Conservation (phyloP, 2,113 vertebrate genomes). For the Corydoras sp. region DNA sequence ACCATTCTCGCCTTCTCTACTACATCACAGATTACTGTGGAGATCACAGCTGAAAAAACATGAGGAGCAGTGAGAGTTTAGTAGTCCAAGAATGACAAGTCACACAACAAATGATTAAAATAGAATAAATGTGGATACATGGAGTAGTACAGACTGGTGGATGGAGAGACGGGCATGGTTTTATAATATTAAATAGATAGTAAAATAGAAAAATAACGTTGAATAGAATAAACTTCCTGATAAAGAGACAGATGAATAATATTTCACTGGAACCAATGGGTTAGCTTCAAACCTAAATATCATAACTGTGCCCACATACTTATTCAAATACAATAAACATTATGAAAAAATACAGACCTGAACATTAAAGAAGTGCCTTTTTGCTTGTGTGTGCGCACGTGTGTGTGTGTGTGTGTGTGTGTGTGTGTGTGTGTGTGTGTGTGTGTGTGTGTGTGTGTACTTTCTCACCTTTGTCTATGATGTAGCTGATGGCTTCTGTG, state of each 20-base stretch:
- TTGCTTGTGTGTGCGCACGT: slow-evolving; percentile 3
- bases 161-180: too few relatives aligned
- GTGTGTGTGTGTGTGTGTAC: not conserved
- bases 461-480: slow-evolving; percentile 82
- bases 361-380: too few relatives aligned
- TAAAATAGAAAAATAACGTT: too few relatives aligned
- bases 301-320: too few relatives aligned
- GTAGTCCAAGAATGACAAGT: too few relatives aligned
- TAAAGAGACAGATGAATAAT: too few relatives aligned
- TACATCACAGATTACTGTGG: slow-evolving; percentile 85
- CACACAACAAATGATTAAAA: not conserved
- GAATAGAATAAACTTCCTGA: too few relatives aligned
- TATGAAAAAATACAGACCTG: too few relatives aligned
- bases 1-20: slow-evolving; percentile 77
- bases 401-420: not conserved
- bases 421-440: slow-evolving; percentile 10
- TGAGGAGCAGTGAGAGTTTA: not conserved
- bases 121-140: not conserved
- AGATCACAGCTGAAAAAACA: slow-evolving; percentile 68
- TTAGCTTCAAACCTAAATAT: too few relatives aligned
- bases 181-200: too few relatives aligned
- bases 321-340: too few relatives aligned
- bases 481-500: slow-evolving; percentile 77
- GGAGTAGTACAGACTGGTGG: not conserved
- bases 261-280: too few relatives aligned